A percentile compares a stretch with the other conserved stretches of the same genome.
Conservation (phyloP, 2,797 vertebrate species). For the Erpetoichthys calabaricus region DNA sequence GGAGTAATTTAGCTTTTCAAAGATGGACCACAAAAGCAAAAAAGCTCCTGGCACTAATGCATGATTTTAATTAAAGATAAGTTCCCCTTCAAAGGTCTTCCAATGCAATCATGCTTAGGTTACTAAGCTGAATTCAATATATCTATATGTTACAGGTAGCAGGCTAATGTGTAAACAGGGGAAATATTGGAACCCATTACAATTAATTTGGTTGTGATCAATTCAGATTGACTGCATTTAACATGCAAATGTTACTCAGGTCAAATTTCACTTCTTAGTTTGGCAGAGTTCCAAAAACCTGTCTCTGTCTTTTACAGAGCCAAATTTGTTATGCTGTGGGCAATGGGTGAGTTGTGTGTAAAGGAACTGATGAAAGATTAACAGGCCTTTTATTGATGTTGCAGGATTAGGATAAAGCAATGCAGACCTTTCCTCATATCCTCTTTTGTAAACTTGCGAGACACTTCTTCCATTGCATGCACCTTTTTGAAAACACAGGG, state of each 20-base stretch:
- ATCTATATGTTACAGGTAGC: slow-evolving; percentile 70
- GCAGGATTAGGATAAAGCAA: too few relatives aligned
- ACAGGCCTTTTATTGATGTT: too few relatives aligned
- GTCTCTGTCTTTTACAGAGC: too few relatives aligned
- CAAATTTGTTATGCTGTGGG: not conserved
- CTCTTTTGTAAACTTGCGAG: too few relatives aligned
- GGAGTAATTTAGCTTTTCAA: slow-evolving; percentile 14
- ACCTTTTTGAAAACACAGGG: too few relatives aligned
- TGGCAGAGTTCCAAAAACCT: slow-evolving; percentile 21
- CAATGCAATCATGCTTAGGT: slow-evolving; percentile 65
- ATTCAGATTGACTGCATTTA: slow-evolving; percentile 88
- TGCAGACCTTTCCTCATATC: too few relatives aligned
- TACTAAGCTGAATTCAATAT: slow-evolving; percentile 94
- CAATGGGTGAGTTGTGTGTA: not conserved
- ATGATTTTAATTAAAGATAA: slow-evolving; percentile 99
- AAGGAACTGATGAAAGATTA: not conserved
- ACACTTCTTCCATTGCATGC: too few relatives aligned
- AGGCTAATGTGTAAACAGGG: slow-evolving; percentile 71
- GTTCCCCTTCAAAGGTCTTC: slow-evolving; percentile 66
- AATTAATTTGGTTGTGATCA: slow-evolving; percentile 78
- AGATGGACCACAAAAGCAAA: slow-evolving; percentile 20
- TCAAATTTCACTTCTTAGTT: slow-evolving; percentile 42
- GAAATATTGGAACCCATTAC: slow-evolving; percentile 80
- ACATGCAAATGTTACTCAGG: slow-evolving; percentile 76
- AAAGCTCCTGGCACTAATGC: slow-evolving; percentile 53